Conservation (phyloP, 2,113 vertebrate genomes). For the Baryphthengus martii region DNA sequence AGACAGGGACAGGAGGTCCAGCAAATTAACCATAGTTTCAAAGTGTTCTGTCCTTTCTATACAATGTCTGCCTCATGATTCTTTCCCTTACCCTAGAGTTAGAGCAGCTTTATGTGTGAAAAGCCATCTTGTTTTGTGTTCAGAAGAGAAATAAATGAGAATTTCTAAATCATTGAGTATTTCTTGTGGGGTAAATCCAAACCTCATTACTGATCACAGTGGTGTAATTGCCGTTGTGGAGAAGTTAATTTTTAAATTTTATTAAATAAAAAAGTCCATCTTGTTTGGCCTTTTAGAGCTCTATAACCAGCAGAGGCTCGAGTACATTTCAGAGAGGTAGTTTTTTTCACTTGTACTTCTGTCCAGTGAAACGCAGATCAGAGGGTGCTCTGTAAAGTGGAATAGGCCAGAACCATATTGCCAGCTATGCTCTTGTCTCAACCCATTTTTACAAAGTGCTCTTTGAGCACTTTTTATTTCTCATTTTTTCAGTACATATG, state of each 20-base stretch:
- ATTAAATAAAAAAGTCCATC: neutral
- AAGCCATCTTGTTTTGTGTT: neutral
- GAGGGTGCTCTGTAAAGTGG: neutral
- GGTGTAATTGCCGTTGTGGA: neutral
- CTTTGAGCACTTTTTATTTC: neutral
- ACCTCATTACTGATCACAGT: neutral
- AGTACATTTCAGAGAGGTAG: neutral
- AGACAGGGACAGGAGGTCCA: neutral
- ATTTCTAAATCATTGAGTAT: neutral
- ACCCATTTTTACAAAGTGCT: neutral
- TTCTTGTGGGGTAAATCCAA: neutral
- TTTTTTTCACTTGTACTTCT: neutral
- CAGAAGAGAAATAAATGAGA: neutral
- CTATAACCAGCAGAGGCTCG: neutral
- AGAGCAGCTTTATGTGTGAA: neutral
- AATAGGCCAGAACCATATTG: neutral
- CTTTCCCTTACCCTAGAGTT: neutral
- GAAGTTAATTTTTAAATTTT: neutral
- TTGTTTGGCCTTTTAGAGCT: neutral
- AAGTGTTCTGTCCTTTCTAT: neutral
- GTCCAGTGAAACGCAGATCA: neutral
- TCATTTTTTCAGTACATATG: neutral
- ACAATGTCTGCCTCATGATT: neutral
- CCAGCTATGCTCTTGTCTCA: neutral
- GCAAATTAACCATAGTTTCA: neutral